A percentile compares a stretch with the other conserved stretches of the same genome.
Conservation (phyloP, 2,797 vertebrate genomes). For the Notolabrus celidotus region DNA sequence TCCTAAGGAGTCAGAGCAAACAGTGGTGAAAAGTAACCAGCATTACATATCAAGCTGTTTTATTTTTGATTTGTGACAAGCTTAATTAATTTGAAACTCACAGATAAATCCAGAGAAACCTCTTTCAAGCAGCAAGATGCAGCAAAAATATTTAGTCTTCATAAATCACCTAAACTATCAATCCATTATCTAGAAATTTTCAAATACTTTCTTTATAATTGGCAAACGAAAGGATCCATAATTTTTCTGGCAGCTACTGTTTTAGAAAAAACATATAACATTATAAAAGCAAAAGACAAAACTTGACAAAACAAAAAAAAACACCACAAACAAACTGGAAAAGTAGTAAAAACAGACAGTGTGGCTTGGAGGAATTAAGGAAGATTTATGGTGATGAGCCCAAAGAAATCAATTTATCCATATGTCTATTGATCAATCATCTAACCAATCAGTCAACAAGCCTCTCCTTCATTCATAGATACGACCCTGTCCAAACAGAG, state of each 20-base stretch:
- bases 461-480: constrained; percentile 70
- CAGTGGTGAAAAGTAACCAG: neutral
- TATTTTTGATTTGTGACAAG: neutral
- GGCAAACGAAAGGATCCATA: neutral
- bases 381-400: constrained; percentile 57
- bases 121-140: neutral
- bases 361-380: constrained; percentile 32
- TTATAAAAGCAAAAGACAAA: neutral
- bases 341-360: neutral
- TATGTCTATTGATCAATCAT: constrained; percentile 66
- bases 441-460: constrained; percentile 66
- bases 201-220: neutral
- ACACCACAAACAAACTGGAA: neutral
- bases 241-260: neutral
- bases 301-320: neutral
- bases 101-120: neutral
- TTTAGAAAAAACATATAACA: neutral
- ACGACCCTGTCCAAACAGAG: constrained; percentile 56
- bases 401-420: constrained; percentile 57
- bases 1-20: constrained; percentile 17
- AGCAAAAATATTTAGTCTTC: neutral
- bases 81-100: no score
- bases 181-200: neutral
- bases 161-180: neutral
- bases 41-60: neutral